Base-by-base conservation (phyloP, 2,113 vertebrate species). In the Aspidoscelis tigris region DNA sequence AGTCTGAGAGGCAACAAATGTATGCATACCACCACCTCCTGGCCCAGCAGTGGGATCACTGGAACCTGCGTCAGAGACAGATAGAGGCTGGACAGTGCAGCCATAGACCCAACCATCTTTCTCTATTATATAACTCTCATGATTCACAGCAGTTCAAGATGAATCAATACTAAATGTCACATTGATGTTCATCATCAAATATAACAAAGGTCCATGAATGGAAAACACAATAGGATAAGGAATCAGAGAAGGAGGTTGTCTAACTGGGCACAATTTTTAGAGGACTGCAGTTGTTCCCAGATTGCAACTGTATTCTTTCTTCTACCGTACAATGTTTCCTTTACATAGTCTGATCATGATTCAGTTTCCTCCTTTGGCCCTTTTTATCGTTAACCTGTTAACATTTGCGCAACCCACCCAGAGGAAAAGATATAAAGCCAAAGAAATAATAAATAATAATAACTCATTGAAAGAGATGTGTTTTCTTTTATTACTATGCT, bases 381-480 rank as follows among this genome's bases (percentile, higher is more conserved):
- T 11, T 41, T 83, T 80, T 80, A 80, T 74, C 26, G 77, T 26
- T 53, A 79, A 61, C 69, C 43, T 26, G 70, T 71, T 80, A 85
- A 85, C 43, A 66, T 85, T 85, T 85, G 83, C 65, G 58, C 70
- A 74, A 50, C 47, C 70, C n/a, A 66, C 83, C 83, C 70, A 80
- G n/a, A 80, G 78, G 77, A 74, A 80, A 80, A 22, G 44, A 66
- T 66, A 85, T 74, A 85, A 85, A 50, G 33, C 8, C 73, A 85
- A 85, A 73, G 58, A 47, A 79, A 74, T 74, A 58, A 85, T 85
- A 80, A 85, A 85, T 85, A 85, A 85, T 90, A 93, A 86, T 78
- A 33, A 39, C 87, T 89, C 80, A 78, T 78, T 50, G 86, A 89
- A 80, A 88, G 90, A 84, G 26, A 84, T 90, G 0, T 77, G 69